Base-by-base conservation (phyloP, 2,113 vertebrate genomes). In the Sardina pilchardus region DNA sequence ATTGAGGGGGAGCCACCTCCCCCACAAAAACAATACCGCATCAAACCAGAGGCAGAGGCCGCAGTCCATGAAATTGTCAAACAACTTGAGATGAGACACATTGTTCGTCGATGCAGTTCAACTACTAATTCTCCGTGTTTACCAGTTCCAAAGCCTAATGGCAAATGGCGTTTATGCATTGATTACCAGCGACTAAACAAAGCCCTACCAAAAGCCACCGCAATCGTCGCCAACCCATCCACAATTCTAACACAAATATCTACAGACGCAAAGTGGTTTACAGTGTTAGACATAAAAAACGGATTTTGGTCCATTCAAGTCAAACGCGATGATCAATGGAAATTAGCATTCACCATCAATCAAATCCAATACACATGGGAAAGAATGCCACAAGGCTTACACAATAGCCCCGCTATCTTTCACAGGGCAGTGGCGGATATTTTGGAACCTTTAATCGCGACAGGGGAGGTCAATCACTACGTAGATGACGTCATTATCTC, bases 1-100 rank as follows among this genome's bases (percentile, higher is more conserved):
- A 34, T 87, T 21, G 86, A 86, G 30, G 67, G 86, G n/a, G 44
- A 42, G 1, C 82, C 85, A 21, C 85, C 71, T 43, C 42, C 85
- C 3, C 85, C 42, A 0, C 81, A 86, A 86, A 82, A 82, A 34
- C 80, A 86, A 30, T 82, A 86, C 26, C 71, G 47, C 36, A 86
- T 86, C 5, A 86, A 86, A 12, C 81, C 85, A 44, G 85, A 86
- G 12, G 85, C 80, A 2, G 50, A 86, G 8, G 80, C 24, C 0
- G 80, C 85, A 9, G 59, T 86, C 4, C 45, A 71, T 75, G 17
- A 83, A 16, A 63, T 45, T 44, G 44, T 44, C 4, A 44, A 44
- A 44, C 44, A 44, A 44, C 44, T 44, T 44, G 44, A 44, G 8
- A 44, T 8, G 4, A 44, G 44, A 44, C 4, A 44, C 44, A 44